A percentile compares a stretch with the other conserved stretches of the same genome.
phyloP scores from a whole-genome alignment of 2,888 invertebrate species.

The Diachrysia chrysitis region DNA sequence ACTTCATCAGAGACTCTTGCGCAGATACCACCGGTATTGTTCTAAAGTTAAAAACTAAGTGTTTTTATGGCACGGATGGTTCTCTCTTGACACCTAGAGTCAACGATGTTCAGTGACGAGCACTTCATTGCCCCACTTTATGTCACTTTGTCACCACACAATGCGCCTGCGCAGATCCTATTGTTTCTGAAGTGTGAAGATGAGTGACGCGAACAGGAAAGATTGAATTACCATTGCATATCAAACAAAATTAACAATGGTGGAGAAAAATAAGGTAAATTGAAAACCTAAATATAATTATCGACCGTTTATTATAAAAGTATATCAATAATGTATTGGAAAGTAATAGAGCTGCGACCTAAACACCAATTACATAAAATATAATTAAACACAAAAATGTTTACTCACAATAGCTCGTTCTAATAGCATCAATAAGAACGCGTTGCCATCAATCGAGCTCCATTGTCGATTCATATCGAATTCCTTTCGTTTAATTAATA shows the following conservation, averaged over 20 bases:
- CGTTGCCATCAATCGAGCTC: slow-evolving; percentile 39
- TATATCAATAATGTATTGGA: slow-evolving; percentile 13
- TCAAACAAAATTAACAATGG: slow-evolving; percentile 6
- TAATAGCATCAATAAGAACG: slow-evolving; percentile 53
- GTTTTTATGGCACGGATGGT: slow-evolving; percentile 55
- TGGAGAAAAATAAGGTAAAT: slow-evolving; percentile 9
- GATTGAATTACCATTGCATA: slow-evolving; percentile 19
- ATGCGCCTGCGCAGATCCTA: slow-evolving; percentile 26
- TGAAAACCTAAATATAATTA: not conserved
- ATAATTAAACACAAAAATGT: slow-evolving; percentile 60
- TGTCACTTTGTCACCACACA: slow-evolving; percentile 23
- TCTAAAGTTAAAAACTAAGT: slow-evolving; percentile 12
- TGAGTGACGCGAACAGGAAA: slow-evolving; percentile 11
- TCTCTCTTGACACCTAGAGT: slow-evolving; percentile 52
- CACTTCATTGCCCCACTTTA: slow-evolving; percentile 56
- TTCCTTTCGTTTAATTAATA: slow-evolving; percentile 70
- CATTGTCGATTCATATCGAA: slow-evolving; percentile 65
- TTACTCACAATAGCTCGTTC: slow-evolving; percentile 58
- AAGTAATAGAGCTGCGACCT: slow-evolving; percentile 17
- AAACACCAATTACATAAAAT: slow-evolving; percentile 50
- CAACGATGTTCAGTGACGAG: slow-evolving; percentile 38
- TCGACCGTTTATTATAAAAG: not conserved
- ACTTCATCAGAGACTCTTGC: slow-evolving; percentile 9
- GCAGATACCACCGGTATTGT: slow-evolving; percentile 22
- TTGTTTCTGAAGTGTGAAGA: slow-evolving; percentile 35